Base-by-base conservation (phyloP, 2,113 vertebrate species). In the Triplophysa dalaica region DNA sequence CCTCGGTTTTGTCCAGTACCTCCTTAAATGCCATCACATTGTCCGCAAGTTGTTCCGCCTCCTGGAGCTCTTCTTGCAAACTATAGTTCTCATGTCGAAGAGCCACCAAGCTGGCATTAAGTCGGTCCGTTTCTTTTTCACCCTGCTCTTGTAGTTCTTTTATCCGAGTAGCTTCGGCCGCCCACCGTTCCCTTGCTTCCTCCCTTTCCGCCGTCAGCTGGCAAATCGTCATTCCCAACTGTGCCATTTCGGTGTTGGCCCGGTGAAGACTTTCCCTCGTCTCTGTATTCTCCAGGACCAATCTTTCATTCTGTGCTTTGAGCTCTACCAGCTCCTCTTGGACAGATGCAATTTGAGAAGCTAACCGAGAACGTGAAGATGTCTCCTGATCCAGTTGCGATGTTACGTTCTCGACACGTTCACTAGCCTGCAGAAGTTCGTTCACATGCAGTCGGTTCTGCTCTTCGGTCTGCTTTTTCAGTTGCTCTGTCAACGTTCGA, bases 221-320 rank as follows among this genome's bases (percentile, higher is more conserved):
- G 9, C 96, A 97, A 77, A 96, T 92, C 79, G 93, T 95, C 83
- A 96, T 94, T 52, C 95, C 95, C 0, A 98, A 91, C 88, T 98
- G 94, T 0, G 95, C 95, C 70, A 94, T 96, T 88, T 96, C 96
- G 0, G 92, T 95, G 89, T 97, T 96, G 29, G 94, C 95, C 62
- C 89, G 90, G 82, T 95, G 93, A 62, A 97, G 92, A 61, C 93
- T 88, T 56, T 97, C 97, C 33, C 92, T 92, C 22, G 90, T 91
- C 86, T 98, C 96, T 0, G 87, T 87, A 0, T 89, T 94, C 85
- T 97, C 95, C 65, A 91, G 84, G 11, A 81, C 88, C 52, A 94
- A 87, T 60, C 80, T 87, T 79, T 91, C 85, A 10, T 94, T 91
- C 70, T 90, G 88, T 2, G 82, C 83, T 62, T 94, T 95, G 1